phyloP scores from a whole-genome alignment of 2,888 invertebrate species.

The Miltochrista miniata region DNA sequence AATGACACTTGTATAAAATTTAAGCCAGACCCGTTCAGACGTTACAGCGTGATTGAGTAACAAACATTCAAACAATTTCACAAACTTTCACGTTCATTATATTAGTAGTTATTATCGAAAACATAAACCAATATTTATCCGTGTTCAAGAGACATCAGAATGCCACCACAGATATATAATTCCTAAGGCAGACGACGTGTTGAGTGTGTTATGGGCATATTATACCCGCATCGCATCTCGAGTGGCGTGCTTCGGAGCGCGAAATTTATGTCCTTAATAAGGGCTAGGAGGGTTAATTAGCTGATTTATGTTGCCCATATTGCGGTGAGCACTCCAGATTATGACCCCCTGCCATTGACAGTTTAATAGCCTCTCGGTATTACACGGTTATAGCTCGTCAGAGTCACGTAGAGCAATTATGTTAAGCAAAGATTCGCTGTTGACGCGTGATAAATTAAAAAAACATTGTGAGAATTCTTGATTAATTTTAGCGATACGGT shows the following conservation, averaged over 20 bases:
- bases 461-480: constrained; percentile 29
- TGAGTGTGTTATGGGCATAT: constrained; percentile 64
- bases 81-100: too few relatives aligned
- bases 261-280: constrained; percentile 82
- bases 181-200: constrained; percentile 36
- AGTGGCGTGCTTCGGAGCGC: constrained; percentile 66
- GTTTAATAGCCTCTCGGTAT: constrained; percentile 63
- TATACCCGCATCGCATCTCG: constrained; percentile 67
- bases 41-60: too few relatives aligned
- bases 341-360: constrained; percentile 67
- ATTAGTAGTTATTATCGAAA: too few relatives aligned
- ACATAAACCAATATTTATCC: constrained; percentile 45
- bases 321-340: constrained; percentile 66
- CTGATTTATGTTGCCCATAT: constrained; percentile 77
- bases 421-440: constrained; percentile 52
- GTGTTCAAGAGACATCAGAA: constrained; percentile 40
- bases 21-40: too few relatives aligned
- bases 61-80: too few relatives aligned
- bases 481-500: constrained; percentile 3
- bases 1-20: too few relatives aligned
- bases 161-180: constrained; percentile 32
- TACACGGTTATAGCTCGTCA: constrained; percentile 43
- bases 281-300: constrained; percentile 78
- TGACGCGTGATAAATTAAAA: constrained; percentile 46
- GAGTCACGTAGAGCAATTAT: constrained; percentile 44